Conservation (phyloP, 2,888 invertebrate genomes). For the Ramazzottius varieornatus region DNA sequence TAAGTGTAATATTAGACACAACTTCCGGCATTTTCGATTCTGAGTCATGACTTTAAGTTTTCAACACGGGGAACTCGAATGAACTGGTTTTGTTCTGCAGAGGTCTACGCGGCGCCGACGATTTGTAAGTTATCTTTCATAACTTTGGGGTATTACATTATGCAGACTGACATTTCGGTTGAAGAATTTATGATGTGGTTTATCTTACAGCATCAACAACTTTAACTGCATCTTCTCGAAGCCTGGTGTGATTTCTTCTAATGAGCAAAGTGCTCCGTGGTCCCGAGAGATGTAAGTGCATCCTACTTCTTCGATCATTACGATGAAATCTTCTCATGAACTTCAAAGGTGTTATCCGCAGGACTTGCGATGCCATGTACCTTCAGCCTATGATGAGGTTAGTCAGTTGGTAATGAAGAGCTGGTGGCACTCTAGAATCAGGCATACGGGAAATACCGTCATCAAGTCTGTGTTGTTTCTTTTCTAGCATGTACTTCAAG, state of each 20-base stretch:
- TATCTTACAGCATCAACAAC: neutral
- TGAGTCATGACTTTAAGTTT: too few relatives aligned
- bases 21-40: too few relatives aligned
- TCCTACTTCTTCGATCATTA: too few relatives aligned
- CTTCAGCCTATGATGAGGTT: neutral
- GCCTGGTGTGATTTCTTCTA: neutral
- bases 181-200: too few relatives aligned
- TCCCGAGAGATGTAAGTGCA: neutral
- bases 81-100: too few relatives aligned
- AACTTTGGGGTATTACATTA: neutral
- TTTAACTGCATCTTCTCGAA: constrained; percentile 1
- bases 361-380: neutral
- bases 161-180: too few relatives aligned
- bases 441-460: too few relatives aligned
- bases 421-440: neutral
- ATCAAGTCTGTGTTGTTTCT: too few relatives aligned
- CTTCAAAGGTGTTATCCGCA: too few relatives aligned
- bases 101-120: neutral
- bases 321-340: too few relatives aligned
- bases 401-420: neutral
- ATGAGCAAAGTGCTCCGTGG: neutral
- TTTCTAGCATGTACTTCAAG: neutral
- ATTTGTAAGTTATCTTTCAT: neutral
- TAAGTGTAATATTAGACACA: too few relatives aligned
- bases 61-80: too few relatives aligned